Evolutionary conservation across 2,113 vertebrate genomes (phyloP), one percentile per base, ranked within the genome.

Genomic region (Sisor rabdophorus): DNA sequence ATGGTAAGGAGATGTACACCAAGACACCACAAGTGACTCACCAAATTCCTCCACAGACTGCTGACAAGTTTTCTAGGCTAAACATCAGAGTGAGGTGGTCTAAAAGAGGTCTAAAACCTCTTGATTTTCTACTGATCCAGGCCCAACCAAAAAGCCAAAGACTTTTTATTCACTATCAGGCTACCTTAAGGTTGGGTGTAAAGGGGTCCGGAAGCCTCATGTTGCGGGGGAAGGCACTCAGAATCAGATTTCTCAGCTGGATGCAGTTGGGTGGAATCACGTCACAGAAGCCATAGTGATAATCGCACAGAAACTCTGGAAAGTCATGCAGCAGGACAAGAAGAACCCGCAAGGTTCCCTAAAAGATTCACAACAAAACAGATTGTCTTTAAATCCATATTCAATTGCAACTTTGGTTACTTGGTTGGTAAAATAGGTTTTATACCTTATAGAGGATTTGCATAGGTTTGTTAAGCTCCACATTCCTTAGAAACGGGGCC

Each of bases 391-490:
- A 47, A 47, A 68, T 19, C 17, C 19, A 10, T 2, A 1, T 0
- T 1, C 13, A 2, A 15, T 16, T 3, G 1, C 63, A 9, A 16
- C 40, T 47, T 67, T 8, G 6, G 2, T 40, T 40, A n/a, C 19
- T 64, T 4, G 24, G 32, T 7, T 17, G 3, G 11, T 24, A 50
- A 48, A 36, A 36, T 19, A 17, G 58, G 2, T 28, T n/a, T 32
- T 20, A 19, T 91, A 98, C 97, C 97, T 99, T 99, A 86, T 99
- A 99, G 83, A 99, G 96, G 82, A 99, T 98, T 95, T 99, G 97
- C 97, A 99, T 99, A 96, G 97, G 97, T 95, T 99, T 99, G 90
- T 95, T 96, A 87, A 99, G 96, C 90, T 99, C 97, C 86, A 99
- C 97, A 78, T 99, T 99, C 91, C 97, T 94, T 89, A 99, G 87